A percentile compares a stretch with the other conserved stretches of the same genome.
phyloP scores from a whole-genome alignment of 2,113 vertebrate genomes.

The Neoarius graeffei region DNA sequence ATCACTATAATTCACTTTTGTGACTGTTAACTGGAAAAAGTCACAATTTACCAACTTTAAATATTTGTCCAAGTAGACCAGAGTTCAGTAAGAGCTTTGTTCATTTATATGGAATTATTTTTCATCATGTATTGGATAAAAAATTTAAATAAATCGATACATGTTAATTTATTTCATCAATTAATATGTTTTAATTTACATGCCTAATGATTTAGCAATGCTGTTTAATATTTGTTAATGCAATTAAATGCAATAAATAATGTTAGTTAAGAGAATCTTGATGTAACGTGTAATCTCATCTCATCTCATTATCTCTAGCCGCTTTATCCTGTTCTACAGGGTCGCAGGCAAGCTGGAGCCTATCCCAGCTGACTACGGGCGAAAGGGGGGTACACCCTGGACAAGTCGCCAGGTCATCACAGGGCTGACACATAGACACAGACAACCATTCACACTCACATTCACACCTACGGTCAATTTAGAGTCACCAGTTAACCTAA shows the following conservation, averaged over 20 bases:
- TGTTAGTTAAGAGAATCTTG: background rate
- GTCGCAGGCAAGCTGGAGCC: too few relatives aligned
- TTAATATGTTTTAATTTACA: background rate
- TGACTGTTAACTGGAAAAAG: too few relatives aligned
- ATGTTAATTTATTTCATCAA: background rate
- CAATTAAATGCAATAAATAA: background rate
- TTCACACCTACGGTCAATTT: too few relatives aligned
- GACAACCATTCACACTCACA: too few relatives aligned
- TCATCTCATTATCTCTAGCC: too few relatives aligned
- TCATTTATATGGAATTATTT: background rate
- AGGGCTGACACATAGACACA: too few relatives aligned
- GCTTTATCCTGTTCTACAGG: too few relatives aligned
- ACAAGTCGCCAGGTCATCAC: too few relatives aligned
- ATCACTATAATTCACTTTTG: background rate
- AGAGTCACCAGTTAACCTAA: too few relatives aligned
- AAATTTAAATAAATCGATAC: background rate
- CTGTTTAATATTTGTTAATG: background rate
- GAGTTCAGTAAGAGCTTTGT: background rate
- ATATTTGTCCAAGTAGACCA: background rate
- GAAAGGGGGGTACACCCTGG: too few relatives aligned
- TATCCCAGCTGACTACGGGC: too few relatives aligned
- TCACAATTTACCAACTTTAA: background rate
- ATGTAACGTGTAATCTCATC: too few relatives aligned
- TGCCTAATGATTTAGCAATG: background rate
- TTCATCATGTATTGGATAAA: background rate